These are phyloP conservation scores for Ceratothoa steindachneri DNA, from an alignment of 2,888 invertebrate genomes.

Conservation along the genomic window DNA sequence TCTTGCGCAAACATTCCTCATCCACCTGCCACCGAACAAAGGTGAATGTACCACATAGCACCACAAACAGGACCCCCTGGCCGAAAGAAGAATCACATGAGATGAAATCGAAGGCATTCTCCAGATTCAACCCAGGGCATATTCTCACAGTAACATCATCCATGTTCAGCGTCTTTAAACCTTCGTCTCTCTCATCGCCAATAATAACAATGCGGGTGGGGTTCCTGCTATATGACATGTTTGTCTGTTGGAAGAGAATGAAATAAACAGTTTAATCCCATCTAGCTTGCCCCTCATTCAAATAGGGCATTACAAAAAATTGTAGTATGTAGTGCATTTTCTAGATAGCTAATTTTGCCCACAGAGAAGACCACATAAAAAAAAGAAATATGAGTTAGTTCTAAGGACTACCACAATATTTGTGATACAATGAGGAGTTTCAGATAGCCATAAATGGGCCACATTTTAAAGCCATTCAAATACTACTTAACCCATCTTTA, in stretches of 20 bases:
- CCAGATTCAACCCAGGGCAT: not conserved
- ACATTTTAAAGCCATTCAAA: too few relatives aligned
- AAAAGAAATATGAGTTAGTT: too few relatives aligned
- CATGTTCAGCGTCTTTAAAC: not conserved
- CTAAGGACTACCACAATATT: too few relatives aligned
- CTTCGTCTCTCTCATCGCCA: slow-evolving; percentile 7
- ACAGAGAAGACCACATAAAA: too few relatives aligned
- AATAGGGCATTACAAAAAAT: too few relatives aligned
- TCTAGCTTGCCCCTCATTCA: too few relatives aligned
- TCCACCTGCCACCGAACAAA: slow-evolving; percentile 3
- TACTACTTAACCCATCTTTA: too few relatives aligned
- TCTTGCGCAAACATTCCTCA: not conserved
- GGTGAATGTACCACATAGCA: not conserved
- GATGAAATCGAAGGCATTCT: not conserved
- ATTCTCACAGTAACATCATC: not conserved
- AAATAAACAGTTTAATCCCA: too few relatives aligned
- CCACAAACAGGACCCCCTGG: slow-evolving; percentile 7
- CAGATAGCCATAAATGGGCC: too few relatives aligned
- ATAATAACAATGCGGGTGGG: not conserved
- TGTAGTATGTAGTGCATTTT: too few relatives aligned
- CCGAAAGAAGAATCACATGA: slow-evolving; percentile 8
- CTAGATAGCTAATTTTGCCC: too few relatives aligned
- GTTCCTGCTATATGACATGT: slow-evolving; percentile 4
- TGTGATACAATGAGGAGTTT: too few relatives aligned
- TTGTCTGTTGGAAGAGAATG: not conserved